Evolutionary conservation across 2,888 invertebrate genomes (phyloP).

Genomic region (Antitype chi): DNA sequence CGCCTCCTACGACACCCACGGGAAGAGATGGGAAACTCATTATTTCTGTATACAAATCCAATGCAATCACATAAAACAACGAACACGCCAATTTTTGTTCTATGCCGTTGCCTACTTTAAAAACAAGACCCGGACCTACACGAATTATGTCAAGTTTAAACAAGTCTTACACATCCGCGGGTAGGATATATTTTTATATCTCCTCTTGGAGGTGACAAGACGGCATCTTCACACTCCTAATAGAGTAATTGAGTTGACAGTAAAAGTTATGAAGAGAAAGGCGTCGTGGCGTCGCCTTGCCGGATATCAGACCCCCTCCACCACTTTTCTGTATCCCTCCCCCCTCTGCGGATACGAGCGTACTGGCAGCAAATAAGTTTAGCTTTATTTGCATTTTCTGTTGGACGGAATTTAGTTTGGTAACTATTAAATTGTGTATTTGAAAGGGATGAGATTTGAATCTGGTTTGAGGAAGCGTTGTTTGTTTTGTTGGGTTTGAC

Average conservation of each 20-base stretch:
- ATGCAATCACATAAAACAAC: background rate
- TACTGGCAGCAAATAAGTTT: constrained; percentile 74
- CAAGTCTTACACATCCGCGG: constrained; percentile 50
- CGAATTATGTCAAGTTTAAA: constrained; percentile 56
- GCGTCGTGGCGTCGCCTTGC: constrained; percentile 84
- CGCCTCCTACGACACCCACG: too few species aligned
- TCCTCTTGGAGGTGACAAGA: constrained; percentile 61
- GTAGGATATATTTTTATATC: constrained; percentile 66
- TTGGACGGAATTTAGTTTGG: constrained; percentile 55
- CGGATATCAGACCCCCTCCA: constrained; percentile 82
- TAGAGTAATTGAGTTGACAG: constrained; percentile 87
- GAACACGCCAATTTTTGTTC: constrained; percentile 2
- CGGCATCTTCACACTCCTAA: constrained; percentile 73
- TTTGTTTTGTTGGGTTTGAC: constrained; percentile 18
- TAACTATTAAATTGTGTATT: constrained; percentile 56
- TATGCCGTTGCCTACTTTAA: constrained; percentile 9
- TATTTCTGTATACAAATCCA: background rate
- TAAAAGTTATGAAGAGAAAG: constrained; percentile 87
- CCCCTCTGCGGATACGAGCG: constrained; percentile 78
- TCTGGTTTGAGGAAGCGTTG: constrained; percentile 26
- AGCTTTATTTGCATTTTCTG: constrained; percentile 62
- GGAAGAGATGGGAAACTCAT: too few species aligned
- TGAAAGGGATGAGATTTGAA: constrained; percentile 36
- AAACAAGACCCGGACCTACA: constrained; percentile 47
- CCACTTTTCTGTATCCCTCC: constrained; percentile 76